Evolutionary conservation across 1,140 invertebrate species (phyloP).

Genomic region (Alviniconcha marisindica): DNA sequence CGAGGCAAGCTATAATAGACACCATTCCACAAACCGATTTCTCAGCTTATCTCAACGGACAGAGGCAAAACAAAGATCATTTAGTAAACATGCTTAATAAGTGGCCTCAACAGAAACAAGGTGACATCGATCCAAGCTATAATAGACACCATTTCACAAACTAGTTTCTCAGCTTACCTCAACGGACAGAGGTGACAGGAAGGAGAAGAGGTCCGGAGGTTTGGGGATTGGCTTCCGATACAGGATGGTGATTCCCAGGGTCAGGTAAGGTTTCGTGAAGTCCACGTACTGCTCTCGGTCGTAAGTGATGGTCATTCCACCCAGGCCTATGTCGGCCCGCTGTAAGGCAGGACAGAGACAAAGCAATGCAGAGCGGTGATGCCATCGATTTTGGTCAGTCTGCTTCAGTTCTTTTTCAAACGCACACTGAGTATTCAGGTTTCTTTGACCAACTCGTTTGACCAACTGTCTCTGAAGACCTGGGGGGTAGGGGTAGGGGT

Average conservation of each 20-base stretch:
- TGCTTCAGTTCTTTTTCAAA: not conserved
- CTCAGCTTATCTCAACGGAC: too few species aligned
- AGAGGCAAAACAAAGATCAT: too few species aligned
- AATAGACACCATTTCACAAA: too few species aligned
- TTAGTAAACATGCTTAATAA: too few species aligned
- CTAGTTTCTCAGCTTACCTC: constrained; percentile 76
- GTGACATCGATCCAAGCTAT: too few species aligned
- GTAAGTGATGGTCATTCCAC: constrained; percentile 73
- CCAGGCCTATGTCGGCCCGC: constrained; percentile 74
- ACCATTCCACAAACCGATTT: too few species aligned
- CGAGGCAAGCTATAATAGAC: too few species aligned
- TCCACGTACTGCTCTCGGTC: constrained; percentile 73
- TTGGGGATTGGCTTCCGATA: constrained; percentile 92
- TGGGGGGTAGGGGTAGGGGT: too few species aligned
- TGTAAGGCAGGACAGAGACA: constrained; percentile 44
- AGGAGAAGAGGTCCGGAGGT: constrained; percentile 94
- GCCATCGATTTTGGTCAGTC: not conserved
- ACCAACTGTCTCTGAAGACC: too few species aligned
- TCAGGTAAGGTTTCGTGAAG: constrained; percentile 76
- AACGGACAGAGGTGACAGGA: constrained; percentile 95
- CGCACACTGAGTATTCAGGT: too few species aligned
- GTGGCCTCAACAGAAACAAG: too few species aligned
- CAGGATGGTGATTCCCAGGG: constrained; percentile 85
- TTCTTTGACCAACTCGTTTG: too few species aligned
- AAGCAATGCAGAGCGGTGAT: not conserved